These are phyloP conservation scores for Marcusenius ussheri DNA, from an alignment of 2,113 vertebrate species.

Conservation along the genomic window DNA sequence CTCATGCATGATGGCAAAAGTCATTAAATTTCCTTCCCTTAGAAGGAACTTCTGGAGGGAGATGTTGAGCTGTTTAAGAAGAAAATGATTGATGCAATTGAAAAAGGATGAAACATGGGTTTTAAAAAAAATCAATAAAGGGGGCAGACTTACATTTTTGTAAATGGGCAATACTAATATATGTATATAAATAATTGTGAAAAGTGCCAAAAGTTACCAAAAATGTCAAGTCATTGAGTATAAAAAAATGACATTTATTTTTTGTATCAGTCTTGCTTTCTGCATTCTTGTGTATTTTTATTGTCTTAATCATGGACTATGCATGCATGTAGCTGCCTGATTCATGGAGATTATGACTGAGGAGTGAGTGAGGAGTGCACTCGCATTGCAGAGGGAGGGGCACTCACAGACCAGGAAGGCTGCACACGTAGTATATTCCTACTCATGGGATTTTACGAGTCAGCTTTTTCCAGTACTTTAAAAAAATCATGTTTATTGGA, in stretches of 20 bases:
- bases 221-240: neutral
- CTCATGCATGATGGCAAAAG: neutral
- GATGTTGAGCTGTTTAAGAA: neutral
- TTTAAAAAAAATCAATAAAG: neutral
- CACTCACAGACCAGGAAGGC: neutral
- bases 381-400: neutral
- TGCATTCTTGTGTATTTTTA: neutral
- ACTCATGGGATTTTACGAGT: neutral
- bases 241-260: neutral
- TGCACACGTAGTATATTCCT: neutral
- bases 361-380: neutral
- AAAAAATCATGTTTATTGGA: neutral
- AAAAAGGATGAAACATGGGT: neutral
- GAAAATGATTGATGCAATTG: neutral
- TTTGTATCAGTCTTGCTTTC: neutral
- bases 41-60: neutral
- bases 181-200: neutral
- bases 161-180: neutral
- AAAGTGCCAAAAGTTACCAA: neutral
- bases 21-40: neutral
- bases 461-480: neutral
- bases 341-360: neutral
- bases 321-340: neutral
- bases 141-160: neutral
- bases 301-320: neutral